phyloP scores from a whole-genome alignment of 2,888 invertebrate species.

The Drosophila buzzatii region DNA sequence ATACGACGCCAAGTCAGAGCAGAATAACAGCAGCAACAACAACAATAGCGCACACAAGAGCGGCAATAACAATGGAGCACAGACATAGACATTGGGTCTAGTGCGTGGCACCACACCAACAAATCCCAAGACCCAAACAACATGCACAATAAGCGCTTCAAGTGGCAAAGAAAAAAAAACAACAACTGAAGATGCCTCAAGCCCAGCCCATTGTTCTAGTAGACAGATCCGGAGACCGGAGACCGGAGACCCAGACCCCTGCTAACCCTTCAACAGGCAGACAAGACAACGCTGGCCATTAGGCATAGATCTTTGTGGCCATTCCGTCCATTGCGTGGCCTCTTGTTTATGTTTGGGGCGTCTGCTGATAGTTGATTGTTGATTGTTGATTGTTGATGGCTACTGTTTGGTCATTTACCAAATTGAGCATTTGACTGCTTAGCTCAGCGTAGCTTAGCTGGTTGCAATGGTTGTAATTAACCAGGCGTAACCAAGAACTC shows the following conservation, averaged over 20 bases:
- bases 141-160: constrained; percentile 70
- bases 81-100: constrained; percentile 63
- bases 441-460: constrained; percentile 9
- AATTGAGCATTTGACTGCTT: constrained; percentile 58
- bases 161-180: constrained; percentile 42
- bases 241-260: constrained; percentile 16
- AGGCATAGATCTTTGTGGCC: constrained; percentile 29
- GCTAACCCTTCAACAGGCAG: constrained; percentile 16
- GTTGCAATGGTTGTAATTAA: constrained; percentile 35
- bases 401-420: constrained; percentile 74
- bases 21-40: constrained; percentile 35
- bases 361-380: constrained; percentile 29
- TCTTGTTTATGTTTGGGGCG: constrained; percentile 67
- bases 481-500: constrained; percentile 63
- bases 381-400: constrained; percentile 45
- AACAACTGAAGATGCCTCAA: constrained; percentile 57
- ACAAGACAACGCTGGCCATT: constrained; percentile 47
- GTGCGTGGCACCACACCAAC: constrained; percentile 60
- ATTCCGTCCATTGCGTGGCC: constrained; percentile 60
- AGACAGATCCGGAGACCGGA: constrained; percentile 32
- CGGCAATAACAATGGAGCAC: constrained; percentile 60
- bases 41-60: constrained; percentile 42
- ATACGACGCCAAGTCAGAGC: constrained; percentile 50
- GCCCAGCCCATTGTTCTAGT: constrained; percentile 60
- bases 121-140: constrained; percentile 41